phyloP scores from a whole-genome alignment of 2,113 vertebrate species.

The Emydocephalus ijimae region DNA sequence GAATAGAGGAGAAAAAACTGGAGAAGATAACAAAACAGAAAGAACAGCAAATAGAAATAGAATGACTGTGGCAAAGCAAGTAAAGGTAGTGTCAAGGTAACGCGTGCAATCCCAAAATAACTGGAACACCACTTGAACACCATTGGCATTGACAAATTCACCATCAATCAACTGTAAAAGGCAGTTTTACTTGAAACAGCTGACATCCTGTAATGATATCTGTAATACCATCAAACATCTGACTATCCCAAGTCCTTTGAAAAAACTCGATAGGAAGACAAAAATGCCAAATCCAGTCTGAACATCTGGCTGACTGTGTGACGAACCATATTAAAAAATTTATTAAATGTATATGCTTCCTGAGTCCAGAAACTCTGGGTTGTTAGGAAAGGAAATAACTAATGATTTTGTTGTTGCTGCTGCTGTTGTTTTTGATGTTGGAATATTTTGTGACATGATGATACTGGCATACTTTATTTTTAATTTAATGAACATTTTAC shows the following conservation, averaged over 20 bases:
- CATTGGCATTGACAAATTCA: neutral
- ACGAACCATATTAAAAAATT: too few relatives aligned
- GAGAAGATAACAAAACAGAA: neutral
- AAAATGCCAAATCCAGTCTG: too few relatives aligned
- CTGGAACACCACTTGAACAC: neutral
- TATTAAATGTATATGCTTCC: too few relatives aligned
- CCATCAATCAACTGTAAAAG: neutral
- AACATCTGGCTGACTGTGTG: too few relatives aligned
- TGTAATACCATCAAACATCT: too few relatives aligned
- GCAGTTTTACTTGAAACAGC: neutral
- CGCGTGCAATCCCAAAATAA: neutral
- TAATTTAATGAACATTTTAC: neutral
- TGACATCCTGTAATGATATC: too few relatives aligned
- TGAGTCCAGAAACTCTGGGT: too few relatives aligned
- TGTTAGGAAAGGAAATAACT: neutral
- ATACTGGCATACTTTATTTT: neutral
- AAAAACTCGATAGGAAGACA: too few relatives aligned
- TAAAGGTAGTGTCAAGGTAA: neutral
- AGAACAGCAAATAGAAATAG: neutral
- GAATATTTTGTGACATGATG: neutral
- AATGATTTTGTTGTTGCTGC: neutral
- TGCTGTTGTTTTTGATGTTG: neutral
- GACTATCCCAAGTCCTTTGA: too few relatives aligned
- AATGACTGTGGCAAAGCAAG: neutral
- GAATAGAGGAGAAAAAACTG: too few relatives aligned